Base-by-base conservation (phyloP, 2,113 vertebrate genomes). In the Plotosus lineatus region DNA sequence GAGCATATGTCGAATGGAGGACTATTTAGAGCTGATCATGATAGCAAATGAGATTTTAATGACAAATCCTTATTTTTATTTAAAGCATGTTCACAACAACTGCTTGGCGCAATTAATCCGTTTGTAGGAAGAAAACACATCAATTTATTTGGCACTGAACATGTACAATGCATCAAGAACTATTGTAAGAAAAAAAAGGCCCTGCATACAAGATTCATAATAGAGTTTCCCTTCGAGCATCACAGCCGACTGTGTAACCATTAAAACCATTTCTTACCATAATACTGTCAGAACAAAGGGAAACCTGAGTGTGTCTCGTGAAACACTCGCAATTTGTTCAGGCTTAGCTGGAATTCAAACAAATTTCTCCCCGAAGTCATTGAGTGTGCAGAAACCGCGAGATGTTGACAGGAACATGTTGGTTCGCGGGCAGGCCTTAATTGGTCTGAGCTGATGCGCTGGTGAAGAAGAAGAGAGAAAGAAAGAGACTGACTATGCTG, bases 331-430 rank as follows among this genome's bases (percentile, higher is more conserved):
- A 88, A 88, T 89, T 89, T 90, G 89, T 84, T 85, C 80, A 83
- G 89, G 89, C 87, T 90, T 89, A 86, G 82, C 88, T 88, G 90
- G 87, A 84, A 82, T 88, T 92, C 90, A 89, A 89, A 89, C 87
- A 87, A 91, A 92, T 91, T 89, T 85, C 90, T 84, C 88, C 87
- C 42, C 51, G 38, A 89, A 90, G 84, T 91, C 90, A 86, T 84
- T 84, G 90, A 89, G 88, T 90, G 76, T 86, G 87, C 85, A 75
- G 85, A 85, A 88, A 86, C 74, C 14, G 75, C 86, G 77, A 81
- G 84, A 89, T 74, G 86, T 84, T 90, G 90, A 91, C 91, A 89
- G 89, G 89, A 90, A 91, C 90, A 90, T 90, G 90, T 90, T 89
- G 89, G 89, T 90, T 88, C 86, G 74, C 71, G 78, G 88, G 89